Conservation (phyloP, 2,113 vertebrate genomes). For the Myrmophylax atrothorax region DNA sequence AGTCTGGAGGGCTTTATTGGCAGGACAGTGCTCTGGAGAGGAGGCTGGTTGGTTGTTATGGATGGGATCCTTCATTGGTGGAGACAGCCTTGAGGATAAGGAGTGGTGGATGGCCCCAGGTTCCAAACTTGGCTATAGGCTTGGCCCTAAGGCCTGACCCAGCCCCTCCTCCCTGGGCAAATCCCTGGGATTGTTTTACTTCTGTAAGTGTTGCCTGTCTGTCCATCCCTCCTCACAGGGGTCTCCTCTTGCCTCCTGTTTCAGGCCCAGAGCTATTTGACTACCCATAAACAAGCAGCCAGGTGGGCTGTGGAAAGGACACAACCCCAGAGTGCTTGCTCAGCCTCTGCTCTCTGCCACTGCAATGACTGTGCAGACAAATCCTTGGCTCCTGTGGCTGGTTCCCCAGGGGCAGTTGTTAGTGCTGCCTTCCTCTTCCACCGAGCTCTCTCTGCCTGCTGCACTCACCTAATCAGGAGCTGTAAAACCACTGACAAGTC, state of each 20-base stretch:
- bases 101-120: too few species aligned
- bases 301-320: background rate
- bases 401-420: background rate
- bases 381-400: background rate
- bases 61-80: background rate
- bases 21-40: background rate
- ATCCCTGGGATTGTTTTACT: background rate
- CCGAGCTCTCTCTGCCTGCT: background rate
- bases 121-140: background rate
- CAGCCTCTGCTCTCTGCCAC: background rate
- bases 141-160: background rate
- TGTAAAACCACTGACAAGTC: constrained; percentile 48
- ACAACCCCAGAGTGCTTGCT: background rate
- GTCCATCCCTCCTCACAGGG: background rate
- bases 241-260: background rate
- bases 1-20: background rate
- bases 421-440: background rate
- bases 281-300: background rate
- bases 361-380: background rate
- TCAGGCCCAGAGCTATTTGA: background rate
- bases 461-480: background rate
- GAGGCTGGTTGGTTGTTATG: background rate
- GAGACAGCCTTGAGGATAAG: background rate
- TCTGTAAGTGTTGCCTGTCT: background rate
- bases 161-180: background rate